Base-by-base conservation (phyloP, 2,888 invertebrate species). In the Chrysodeixis includens region DNA sequence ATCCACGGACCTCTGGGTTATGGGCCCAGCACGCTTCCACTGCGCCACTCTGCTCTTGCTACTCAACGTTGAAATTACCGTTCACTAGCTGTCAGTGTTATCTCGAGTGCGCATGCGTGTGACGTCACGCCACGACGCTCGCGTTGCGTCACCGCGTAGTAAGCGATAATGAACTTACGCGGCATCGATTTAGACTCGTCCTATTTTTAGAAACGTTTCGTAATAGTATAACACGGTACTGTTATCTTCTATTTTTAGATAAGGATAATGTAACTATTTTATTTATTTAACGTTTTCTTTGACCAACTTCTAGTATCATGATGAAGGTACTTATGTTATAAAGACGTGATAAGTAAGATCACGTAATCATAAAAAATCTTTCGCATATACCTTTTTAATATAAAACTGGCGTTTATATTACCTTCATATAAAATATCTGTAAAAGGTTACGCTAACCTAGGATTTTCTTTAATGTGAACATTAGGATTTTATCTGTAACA, bases 1-100 rank as follows among this genome's bases (percentile, higher is more conserved):
- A 97, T 97, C 97, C 97, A 97, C 97, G 97, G 97, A 97, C 97
- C 97, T 97, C 97, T 97, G 97, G 97, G 97, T 97, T 97, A 97
- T 97, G 97, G 97, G 97, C 97, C 97, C 97, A 97, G 97, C 97
- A 97, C 97, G 97, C 97, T 96, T 97, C 97, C 97, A 96, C 97
- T 97, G 97, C 97, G 97, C 97, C 97, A 97, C 97, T 97, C 96
- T 97, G 97, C 97, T 97, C 86, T 84, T 87, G 76, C 0, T 0
- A 0, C 4, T 0, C 0, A 0, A 0, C 0, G 30, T 7, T 81
- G 87, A 91, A 91, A 90, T 89, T 85, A 82, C 3, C 59, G 64
- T 71, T 65, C 40, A 20, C 4, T 75, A 75, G 56, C 62, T 54
- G 61, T 30, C 35, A 20, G 16, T 20, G 26, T 46, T 65, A 76